These are phyloP conservation scores for Labeo rohita DNA, from an alignment of 2,113 vertebrate genomes.

Conservation along the genomic window DNA sequence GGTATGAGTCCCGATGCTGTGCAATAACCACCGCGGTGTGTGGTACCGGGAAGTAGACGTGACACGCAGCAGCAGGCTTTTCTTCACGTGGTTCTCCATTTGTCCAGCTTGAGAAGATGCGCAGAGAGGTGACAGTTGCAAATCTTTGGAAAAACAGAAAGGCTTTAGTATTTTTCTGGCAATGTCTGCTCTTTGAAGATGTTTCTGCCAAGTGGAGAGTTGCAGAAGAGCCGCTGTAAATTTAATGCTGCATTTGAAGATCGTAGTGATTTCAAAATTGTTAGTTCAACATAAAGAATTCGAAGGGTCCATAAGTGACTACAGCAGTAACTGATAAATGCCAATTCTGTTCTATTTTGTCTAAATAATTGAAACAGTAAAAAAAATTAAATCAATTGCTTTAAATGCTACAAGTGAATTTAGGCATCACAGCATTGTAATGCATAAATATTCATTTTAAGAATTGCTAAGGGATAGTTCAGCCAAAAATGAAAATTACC, in stretches of 20 bases:
- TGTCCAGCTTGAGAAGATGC: slow-evolving; percentile 44
- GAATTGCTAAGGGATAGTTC: no score
- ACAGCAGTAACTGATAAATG: neutral
- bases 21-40: slow-evolving; percentile 53
- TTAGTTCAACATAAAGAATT: neutral
- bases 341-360: no score
- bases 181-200: neutral
- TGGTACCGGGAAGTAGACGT: slow-evolving; percentile 56
- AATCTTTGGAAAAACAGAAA: neutral
- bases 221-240: neutral
- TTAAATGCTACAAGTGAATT: neutral
- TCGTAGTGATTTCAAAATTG: neutral
- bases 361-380: no score
- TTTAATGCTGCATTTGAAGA: neutral
- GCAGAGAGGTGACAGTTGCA: slow-evolving; percentile 33
- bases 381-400: no score
- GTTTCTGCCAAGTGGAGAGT: neutral
- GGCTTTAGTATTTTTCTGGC: neutral
- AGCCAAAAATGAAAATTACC: no score
- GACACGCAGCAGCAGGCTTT: slow-evolving; percentile 54
- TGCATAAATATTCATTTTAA: no score
- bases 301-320: neutral
- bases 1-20: slow-evolving; percentile 59
- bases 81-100: slow-evolving; percentile 52
- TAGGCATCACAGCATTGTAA: neutral